Conservation (phyloP, 2,888 invertebrate species). For the Diloba caeruleocephala region DNA sequence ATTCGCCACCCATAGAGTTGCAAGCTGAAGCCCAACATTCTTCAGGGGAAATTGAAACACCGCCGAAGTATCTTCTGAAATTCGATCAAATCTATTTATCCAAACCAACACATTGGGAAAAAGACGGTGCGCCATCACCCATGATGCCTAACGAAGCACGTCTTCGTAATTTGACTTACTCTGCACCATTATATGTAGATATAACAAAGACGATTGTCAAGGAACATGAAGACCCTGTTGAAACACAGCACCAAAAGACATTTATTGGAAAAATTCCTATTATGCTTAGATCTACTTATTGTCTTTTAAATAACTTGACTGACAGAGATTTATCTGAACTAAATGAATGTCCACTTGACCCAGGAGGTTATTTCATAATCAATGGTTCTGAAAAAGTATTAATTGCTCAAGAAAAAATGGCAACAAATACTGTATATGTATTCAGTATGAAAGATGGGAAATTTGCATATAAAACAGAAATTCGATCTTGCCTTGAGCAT, state of each 20-base stretch:
- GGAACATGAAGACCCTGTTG: slow-evolving; percentile 96
- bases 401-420: slow-evolving; percentile 99
- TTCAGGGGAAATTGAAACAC: slow-evolving; percentile 96
- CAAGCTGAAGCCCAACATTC: slow-evolving; percentile 99
- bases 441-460: slow-evolving; percentile 99
- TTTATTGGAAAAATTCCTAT: slow-evolving; percentile 98
- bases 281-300: slow-evolving; percentile 99
- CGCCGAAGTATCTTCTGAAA: slow-evolving; percentile 97
- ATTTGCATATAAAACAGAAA: slow-evolving; percentile 99
- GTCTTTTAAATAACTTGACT: slow-evolving; percentile 96
- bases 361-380: slow-evolving; percentile 99
- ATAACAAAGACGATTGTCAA: slow-evolving; percentile 98
- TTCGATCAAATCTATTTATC: slow-evolving; percentile 99
- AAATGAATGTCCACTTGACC: slow-evolving; percentile 99
- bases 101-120: slow-evolving; percentile 99
- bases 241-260: slow-evolving; percentile 93
- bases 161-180: slow-evolving; percentile 98
- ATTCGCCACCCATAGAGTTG: slow-evolving; percentile 99
- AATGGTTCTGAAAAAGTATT: slow-evolving; percentile 99
- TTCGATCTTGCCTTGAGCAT: slow-evolving; percentile 92
- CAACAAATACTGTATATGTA: slow-evolving; percentile 99
- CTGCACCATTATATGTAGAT: slow-evolving; percentile 99
- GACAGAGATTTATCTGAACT: slow-evolving; percentile 99
- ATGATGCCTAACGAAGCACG: slow-evolving; percentile 99
- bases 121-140: slow-evolving; percentile 99